phyloP scores from a whole-genome alignment of 1,140 invertebrate species.

The Galleria mellonella region DNA sequence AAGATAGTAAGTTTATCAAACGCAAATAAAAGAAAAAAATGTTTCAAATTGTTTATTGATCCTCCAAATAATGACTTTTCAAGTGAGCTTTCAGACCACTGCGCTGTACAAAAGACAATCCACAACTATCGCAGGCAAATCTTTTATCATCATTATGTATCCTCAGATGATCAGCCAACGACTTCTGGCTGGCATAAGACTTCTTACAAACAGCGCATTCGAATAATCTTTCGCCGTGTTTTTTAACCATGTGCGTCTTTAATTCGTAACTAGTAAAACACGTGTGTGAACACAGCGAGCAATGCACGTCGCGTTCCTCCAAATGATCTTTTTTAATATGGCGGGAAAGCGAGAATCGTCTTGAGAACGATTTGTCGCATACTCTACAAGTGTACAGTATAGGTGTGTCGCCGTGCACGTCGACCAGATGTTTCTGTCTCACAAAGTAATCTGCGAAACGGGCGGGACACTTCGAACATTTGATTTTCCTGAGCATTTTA shows the following conservation, averaged over 20 bases:
- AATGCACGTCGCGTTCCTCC: constrained; percentile 35
- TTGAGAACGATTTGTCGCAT: constrained; percentile 27
- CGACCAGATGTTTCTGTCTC: constrained; percentile 36
- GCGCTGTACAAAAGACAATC: too few species aligned
- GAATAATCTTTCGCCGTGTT: constrained; percentile 75
- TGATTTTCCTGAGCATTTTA: constrained; percentile 26
- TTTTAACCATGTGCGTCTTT: constrained; percentile 77
- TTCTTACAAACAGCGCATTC: constrained; percentile 75
- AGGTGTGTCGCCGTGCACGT: constrained; percentile 28
- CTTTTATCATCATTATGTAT: too few species aligned
- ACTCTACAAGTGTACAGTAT: constrained; percentile 38
- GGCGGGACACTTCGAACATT: constrained; percentile 39
- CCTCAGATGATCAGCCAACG: neutral
- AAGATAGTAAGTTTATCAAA: too few species aligned
- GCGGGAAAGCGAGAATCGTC: constrained; percentile 18
- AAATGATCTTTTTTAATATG: constrained; percentile 38
- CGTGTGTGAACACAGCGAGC: constrained; percentile 29
- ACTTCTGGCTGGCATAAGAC: constrained; percentile 77
- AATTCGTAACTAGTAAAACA: constrained; percentile 43
- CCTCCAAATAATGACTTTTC: too few species aligned
- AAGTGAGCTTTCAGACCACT: too few species aligned
- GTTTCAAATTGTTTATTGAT: too few species aligned
- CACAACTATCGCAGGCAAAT: too few species aligned
- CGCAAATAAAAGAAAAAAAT: too few species aligned
- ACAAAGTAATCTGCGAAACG: constrained; percentile 37